These are phyloP conservation scores for Paradoxurus hermaphroditus DNA, from an alignment of 2,113 vertebrate species.

Conservation along the genomic window DNA sequence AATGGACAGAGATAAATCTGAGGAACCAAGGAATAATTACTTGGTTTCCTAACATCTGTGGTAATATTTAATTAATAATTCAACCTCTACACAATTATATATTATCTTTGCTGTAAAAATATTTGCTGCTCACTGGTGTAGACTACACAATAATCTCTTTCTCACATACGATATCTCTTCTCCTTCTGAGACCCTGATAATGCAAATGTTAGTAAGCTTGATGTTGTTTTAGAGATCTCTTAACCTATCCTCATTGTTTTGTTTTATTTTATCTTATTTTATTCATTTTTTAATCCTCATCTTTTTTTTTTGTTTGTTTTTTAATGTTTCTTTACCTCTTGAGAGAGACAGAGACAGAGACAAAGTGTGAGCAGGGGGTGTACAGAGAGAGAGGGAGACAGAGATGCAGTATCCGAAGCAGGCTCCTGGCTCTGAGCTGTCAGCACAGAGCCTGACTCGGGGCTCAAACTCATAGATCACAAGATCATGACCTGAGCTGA, in stretches of 20 bases:
- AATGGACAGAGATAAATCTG: background rate
- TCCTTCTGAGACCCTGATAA: background rate
- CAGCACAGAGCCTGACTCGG: no score
- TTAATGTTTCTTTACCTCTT: no score
- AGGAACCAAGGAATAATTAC: background rate
- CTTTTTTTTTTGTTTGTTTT: no score
- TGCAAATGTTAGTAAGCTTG: background rate
- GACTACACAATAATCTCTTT: background rate
- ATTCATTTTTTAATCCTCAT: no score
- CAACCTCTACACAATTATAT: background rate
- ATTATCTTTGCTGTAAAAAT: background rate
- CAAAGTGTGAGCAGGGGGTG: no score
- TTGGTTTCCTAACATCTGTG: background rate
- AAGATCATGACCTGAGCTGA: no score
- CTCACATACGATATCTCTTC: background rate
- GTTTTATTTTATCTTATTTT: no score
- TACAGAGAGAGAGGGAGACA: no score
- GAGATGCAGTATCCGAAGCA: no score
- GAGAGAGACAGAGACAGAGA: no score
- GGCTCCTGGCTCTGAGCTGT: no score
- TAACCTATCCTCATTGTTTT: background rate
- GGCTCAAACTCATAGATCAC: no score
- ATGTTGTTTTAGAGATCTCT: background rate
- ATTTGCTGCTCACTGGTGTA: background rate
- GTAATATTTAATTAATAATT: conserved; percentile 14